phyloP scores from a whole-genome alignment of 2,888 invertebrate species.

The Stictocephala bisonia region DNA sequence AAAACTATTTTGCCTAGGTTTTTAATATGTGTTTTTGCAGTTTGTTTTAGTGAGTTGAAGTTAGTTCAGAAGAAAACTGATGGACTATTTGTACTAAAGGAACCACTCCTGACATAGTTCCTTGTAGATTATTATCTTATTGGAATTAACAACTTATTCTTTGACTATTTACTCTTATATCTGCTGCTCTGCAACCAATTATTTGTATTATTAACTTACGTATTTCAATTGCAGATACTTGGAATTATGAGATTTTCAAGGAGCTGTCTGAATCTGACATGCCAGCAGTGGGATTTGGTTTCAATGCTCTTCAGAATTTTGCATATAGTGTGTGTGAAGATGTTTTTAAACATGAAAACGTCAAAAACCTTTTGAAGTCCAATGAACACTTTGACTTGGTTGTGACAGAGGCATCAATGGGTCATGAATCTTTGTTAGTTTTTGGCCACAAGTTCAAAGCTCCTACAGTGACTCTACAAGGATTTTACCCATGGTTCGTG shows the following conservation, averaged over 20 bases:
- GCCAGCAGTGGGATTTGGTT: background rate
- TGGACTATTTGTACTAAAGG: too few species aligned
- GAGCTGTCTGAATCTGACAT: background rate
- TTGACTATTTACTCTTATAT: too few species aligned
- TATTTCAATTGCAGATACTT: conserved; percentile 19
- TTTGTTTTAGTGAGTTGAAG: too few species aligned
- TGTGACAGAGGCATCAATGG: background rate
- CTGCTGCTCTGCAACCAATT: too few species aligned
- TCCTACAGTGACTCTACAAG: background rate
- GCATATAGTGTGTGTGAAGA: background rate
- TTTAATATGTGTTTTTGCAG: too few species aligned
- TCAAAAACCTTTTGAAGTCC: conserved; percentile 7
- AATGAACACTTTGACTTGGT: conserved; percentile 27
- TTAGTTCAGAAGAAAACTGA: too few species aligned
- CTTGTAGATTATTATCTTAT: too few species aligned
- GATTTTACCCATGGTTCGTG: background rate
- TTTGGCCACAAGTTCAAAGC: conserved; percentile 25
- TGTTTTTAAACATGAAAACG: conserved; percentile 4
- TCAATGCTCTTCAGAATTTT: background rate
- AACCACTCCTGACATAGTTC: too few species aligned
- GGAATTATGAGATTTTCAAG: background rate
- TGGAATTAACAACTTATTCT: too few species aligned
- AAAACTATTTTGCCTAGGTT: too few species aligned
- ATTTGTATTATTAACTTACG: too few species aligned
- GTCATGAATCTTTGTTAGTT: conserved; percentile 19